Percentiles rank a stretch among this genome's conserved stretches.
These are phyloP conservation scores for Watsonalla binaria DNA, from an alignment of 2,888 invertebrate genomes.

Conservation along the genomic window DNA sequence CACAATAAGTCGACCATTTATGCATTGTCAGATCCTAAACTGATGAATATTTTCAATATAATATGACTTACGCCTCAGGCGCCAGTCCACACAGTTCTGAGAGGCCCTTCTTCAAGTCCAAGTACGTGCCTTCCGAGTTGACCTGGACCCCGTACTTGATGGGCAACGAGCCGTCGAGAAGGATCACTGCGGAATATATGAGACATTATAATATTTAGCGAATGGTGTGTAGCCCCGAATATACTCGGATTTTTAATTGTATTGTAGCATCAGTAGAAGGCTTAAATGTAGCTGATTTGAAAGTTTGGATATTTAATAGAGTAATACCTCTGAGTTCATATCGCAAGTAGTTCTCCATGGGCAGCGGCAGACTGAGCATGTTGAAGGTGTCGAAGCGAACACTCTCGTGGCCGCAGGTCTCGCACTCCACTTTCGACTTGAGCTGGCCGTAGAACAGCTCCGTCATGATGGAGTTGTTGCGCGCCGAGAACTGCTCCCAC, in stretches of 20 bases:
- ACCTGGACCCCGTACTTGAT: constrained; percentile 90
- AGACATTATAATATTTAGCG: neutral
- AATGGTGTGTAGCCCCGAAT: too few relatives aligned
- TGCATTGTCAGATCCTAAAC: too few relatives aligned
- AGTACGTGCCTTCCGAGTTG: constrained; percentile 89
- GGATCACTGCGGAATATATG: constrained; percentile 74
- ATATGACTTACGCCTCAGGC: constrained; percentile 51
- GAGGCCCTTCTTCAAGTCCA: constrained; percentile 86
- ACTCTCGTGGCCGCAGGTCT: constrained; percentile 89
- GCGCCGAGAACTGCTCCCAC: constrained; percentile 89
- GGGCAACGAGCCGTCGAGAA: constrained; percentile 90
- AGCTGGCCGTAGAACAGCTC: constrained; percentile 95
- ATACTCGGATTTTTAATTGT: neutral
- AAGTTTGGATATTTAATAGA: neutral
- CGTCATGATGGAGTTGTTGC: constrained; percentile 92
- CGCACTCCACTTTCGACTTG: constrained; percentile 91
- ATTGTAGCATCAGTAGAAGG: neutral
- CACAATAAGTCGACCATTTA: too few relatives aligned
- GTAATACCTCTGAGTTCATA: constrained; percentile 85
- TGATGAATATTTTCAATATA: too few relatives aligned
- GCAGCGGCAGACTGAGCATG: constrained; percentile 91
- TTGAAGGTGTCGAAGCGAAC: constrained; percentile 96
- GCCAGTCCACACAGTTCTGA: constrained; percentile 80
- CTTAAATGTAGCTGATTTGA: too few relatives aligned
- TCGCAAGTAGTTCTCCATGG: constrained; percentile 91